phyloP scores from a whole-genome alignment of 2,113 vertebrate genomes.

The Pantherophis guttatus region DNA sequence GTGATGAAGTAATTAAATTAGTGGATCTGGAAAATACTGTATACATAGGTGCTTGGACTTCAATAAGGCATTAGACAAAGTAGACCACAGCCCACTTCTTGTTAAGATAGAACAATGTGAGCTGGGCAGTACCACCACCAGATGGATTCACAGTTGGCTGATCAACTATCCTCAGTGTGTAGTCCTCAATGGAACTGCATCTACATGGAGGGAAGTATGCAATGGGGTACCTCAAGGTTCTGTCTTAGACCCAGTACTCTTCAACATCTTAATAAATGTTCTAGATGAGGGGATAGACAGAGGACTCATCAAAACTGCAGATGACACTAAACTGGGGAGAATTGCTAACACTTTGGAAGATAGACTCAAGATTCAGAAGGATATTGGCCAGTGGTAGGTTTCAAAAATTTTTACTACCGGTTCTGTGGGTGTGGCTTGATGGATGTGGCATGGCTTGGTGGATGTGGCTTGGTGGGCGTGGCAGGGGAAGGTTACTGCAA shows the following conservation, averaged over 20 bases:
- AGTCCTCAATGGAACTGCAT: neutral
- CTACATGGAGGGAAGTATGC: neutral
- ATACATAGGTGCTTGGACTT: neutral
- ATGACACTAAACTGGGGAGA: neutral
- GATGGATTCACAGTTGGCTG: too few species aligned
- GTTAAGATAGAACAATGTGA: neutral
- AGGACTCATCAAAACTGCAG: neutral
- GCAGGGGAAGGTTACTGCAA: too few species aligned
- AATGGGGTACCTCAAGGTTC: neutral
- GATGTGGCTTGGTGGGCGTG: too few species aligned
- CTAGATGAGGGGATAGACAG: neutral
- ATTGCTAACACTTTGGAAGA: neutral
- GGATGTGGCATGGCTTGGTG: too few species aligned
- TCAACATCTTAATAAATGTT: neutral
- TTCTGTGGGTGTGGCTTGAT: too few species aligned
- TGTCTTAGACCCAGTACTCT: neutral
- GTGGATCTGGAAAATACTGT: neutral
- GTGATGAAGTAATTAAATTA: neutral
- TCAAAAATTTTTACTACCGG: too few species aligned
- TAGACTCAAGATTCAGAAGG: neutral
- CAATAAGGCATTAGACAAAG: neutral
- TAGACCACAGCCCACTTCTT: neutral
- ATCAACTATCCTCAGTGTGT: too few species aligned
- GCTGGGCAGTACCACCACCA: too few species aligned
- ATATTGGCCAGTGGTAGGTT: neutral